phyloP scores from a whole-genome alignment of 92 coral and sea anemone species.

The Actinernus sp. region DNA sequence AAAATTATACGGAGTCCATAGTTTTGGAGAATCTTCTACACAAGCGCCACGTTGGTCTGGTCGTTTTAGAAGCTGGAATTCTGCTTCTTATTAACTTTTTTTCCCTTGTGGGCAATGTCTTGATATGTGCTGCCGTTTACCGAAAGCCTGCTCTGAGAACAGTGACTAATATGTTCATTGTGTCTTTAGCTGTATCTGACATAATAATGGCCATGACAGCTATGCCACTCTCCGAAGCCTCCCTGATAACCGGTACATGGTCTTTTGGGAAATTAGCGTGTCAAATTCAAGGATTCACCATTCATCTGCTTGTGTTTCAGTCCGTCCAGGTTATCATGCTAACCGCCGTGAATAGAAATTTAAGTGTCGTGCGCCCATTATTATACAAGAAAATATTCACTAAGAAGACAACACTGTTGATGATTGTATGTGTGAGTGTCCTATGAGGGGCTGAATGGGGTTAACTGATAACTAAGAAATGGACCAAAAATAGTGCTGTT shows the following conservation, averaged over 20 bases:
- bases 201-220: slow-evolving; percentile 67
- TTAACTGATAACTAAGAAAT: too few relatives aligned
- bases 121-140: slow-evolving; percentile 75
- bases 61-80: slow-evolving; percentile 46
- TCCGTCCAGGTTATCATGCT: slow-evolving; percentile 81
- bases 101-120: slow-evolving; percentile 66
- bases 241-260: slow-evolving; percentile 59
- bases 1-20: slow-evolving; percentile 8
- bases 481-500: too few relatives aligned
- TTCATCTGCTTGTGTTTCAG: slow-evolving; percentile 71
- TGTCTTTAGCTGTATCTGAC: slow-evolving; percentile 73
- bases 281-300: slow-evolving; percentile 80
- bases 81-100: slow-evolving; percentile 46
- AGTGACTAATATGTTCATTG: slow-evolving; percentile 78
- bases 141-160: slow-evolving; percentile 67
- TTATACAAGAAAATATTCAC: slow-evolving; percentile 67
- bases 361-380: slow-evolving; percentile 71
- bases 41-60: slow-evolving; percentile 40
- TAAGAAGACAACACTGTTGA: slow-evolving; percentile 56
- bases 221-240: slow-evolving; percentile 72
- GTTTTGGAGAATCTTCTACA: slow-evolving; percentile 46
- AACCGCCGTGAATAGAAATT: slow-evolving; percentile 77
- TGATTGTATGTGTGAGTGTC: slow-evolving; percentile 40
- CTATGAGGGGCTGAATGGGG: too few relatives aligned
- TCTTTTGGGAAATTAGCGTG: slow-evolving; percentile 67